phyloP scores from a whole-genome alignment of 2,797 vertebrate species.

The Falco rusticolus region DNA sequence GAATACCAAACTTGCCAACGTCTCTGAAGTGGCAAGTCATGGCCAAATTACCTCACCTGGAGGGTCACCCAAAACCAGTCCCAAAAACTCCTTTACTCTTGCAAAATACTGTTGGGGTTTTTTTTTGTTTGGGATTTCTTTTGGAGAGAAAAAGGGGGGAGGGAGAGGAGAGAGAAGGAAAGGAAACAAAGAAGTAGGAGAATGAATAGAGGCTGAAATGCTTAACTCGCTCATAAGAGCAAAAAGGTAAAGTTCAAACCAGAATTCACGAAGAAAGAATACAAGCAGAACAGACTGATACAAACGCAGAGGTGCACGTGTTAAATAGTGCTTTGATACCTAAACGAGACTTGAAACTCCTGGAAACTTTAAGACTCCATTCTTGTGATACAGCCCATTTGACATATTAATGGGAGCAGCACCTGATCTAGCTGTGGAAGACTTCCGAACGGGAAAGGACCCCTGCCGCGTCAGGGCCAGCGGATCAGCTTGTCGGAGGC shows the following conservation, averaged over 20 bases:
- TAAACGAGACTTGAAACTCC: not conserved
- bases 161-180: not conserved
- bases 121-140: not conserved
- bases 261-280: not conserved
- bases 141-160: not conserved
- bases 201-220: not conserved
- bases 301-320: not conserved
- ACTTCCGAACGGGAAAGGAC: not conserved
- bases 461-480: not conserved
- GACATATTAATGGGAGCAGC: accelerated
- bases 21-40: too few relatives aligned
- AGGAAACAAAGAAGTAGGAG: not conserved
- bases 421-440: accelerated
- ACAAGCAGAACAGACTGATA: not conserved
- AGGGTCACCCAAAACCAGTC: not conserved
- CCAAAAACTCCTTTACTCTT: not conserved
- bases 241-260: not conserved
- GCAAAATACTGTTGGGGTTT: not conserved
- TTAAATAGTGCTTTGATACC: not conserved
- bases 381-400: accelerated
- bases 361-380: not conserved
- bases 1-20: not conserved
- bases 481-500: accelerated
- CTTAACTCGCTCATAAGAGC: not conserved
- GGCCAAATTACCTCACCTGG: not conserved